Evolutionary conservation across 64 coral and sea anemone species (phyloP).

Genomic region (Anthopleura sola): DNA sequence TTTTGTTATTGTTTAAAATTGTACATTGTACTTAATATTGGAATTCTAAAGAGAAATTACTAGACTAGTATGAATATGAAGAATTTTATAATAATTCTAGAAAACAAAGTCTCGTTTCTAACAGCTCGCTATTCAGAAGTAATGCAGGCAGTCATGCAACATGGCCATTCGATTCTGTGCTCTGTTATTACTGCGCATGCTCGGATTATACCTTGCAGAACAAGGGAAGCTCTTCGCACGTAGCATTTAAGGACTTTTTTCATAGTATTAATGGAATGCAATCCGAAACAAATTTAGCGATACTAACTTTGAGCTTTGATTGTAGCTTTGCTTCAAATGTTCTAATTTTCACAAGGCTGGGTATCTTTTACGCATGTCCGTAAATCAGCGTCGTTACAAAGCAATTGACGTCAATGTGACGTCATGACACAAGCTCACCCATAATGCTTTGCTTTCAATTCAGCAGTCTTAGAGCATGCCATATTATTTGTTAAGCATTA

Average conservation of each 20-base stretch:
- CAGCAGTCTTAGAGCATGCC: no score
- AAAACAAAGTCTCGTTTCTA: background rate
- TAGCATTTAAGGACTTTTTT: no score
- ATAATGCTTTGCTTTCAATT: no score
- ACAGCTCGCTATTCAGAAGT: background rate
- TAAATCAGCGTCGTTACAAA: no score
- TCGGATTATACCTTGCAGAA: no score
- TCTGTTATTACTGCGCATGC: background rate
- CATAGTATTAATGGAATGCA: no score
- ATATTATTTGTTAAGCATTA: background rate
- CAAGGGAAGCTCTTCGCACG: no score
- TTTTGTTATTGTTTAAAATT: slow-evolving; percentile 3
- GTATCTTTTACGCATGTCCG: no score
- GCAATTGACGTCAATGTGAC: no score
- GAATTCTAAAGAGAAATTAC: background rate
- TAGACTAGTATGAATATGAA: background rate
- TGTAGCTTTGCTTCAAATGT: background rate
- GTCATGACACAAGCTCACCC: no score
- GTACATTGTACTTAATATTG: background rate
- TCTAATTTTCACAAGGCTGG: background rate
- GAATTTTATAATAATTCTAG: background rate
- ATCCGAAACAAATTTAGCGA: background rate
- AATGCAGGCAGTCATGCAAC: background rate
- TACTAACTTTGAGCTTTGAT: background rate
- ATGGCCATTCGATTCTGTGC: background rate